Evolutionary conservation across 2,797 vertebrate species (phyloP).

Genomic region (Molossus alvarezi): DNA sequence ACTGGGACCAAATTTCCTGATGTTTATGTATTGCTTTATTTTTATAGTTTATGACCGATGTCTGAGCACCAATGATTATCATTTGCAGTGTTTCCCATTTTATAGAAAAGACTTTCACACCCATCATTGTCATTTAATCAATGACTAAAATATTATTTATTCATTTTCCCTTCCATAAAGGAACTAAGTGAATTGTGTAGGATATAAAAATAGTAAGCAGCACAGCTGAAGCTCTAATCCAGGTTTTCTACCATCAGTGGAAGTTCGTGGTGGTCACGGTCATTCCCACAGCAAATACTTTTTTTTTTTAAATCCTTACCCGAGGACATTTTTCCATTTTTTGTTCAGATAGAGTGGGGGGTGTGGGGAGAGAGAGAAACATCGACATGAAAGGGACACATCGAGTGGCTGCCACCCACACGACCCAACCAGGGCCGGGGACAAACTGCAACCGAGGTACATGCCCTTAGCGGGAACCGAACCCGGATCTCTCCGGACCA

Average conservation of each 20-base stretch:
- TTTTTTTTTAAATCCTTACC: no score
- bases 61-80: background rate
- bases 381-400: no score
- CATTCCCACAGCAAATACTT: background rate
- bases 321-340: no score
- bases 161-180: conserved; percentile 2
- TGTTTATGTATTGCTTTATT: background rate
- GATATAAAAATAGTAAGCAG: conserved; percentile 7
- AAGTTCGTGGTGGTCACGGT: background rate
- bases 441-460: no score
- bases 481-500: no score
- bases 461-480: no score
- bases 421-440: no score
- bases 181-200: background rate
- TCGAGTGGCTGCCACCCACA: no score
- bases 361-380: no score
- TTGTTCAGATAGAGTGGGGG: no score
- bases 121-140: background rate
- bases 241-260: background rate
- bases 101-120: conserved; percentile 19
- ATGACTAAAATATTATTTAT: background rate
- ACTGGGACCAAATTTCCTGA: background rate
- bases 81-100: conserved; percentile 15
- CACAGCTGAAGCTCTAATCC: background rate
- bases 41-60: background rate